Evolutionary conservation across 2,888 invertebrate species (phyloP).

Genomic region (Anthoptus insignis): DNA sequence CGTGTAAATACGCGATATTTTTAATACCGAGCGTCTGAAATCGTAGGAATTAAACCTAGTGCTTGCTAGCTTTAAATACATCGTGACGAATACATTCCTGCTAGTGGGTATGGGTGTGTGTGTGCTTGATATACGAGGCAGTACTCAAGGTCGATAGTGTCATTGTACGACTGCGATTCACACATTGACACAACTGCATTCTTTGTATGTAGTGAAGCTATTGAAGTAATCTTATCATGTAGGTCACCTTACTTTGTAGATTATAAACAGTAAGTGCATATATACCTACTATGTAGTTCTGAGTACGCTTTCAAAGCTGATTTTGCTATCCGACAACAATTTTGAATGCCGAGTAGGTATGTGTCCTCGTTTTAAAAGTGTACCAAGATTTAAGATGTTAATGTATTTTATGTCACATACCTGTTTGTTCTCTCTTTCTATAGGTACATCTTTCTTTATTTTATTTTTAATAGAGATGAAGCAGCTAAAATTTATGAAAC

Average conservation of each 20-base stretch:
- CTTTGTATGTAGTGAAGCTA: slow-evolving; percentile 65
- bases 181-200: slow-evolving; percentile 62
- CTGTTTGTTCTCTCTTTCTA: too few species aligned
- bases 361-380: slow-evolving; percentile 1
- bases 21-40: slow-evolving; percentile 52
- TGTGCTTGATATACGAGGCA: slow-evolving; percentile 73
- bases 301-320: slow-evolving; percentile 19
- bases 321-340: not conserved
- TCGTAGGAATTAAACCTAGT: slow-evolving; percentile 61
- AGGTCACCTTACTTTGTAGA: slow-evolving; percentile 86
- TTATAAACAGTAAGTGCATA: slow-evolving; percentile 67
- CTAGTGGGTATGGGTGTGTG: slow-evolving; percentile 43
- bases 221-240: slow-evolving; percentile 86
- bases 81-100: slow-evolving; percentile 73
- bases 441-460: too few species aligned
- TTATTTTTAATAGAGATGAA: too few species aligned
- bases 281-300: slow-evolving; percentile 42
- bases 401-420: not conserved
- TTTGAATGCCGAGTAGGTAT: too few species aligned
- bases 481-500: too few species aligned
- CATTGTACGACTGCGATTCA: slow-evolving; percentile 82
- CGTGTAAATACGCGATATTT: slow-evolving; percentile 49
- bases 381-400: not conserved
- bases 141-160: slow-evolving; percentile 85
- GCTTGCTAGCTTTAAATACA: slow-evolving; percentile 68